Evolutionary conservation across 2,797 vertebrate species (phyloP), one percentile per base, ranked within the genome.

Genomic region (Apogon hyalosoma): DNA sequence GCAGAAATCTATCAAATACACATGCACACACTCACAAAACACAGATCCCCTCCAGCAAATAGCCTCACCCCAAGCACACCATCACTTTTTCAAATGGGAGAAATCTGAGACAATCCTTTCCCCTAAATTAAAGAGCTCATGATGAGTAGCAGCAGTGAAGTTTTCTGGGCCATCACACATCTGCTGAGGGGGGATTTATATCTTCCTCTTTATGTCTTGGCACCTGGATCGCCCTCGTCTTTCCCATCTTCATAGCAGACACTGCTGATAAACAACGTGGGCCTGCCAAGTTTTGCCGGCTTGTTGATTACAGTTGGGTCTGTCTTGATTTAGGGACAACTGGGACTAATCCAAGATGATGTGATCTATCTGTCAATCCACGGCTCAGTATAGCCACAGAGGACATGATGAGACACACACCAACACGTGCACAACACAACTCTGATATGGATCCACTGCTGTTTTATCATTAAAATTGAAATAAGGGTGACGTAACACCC

Each of bases 201-300:
- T 82, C 75, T 69, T 81, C 82, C 83, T 69, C 83, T 92, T 89
- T 88, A 85, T 85, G 86, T 85, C 84, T 85, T 90, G 90, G 90
- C 89, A 88, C 75, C 79, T 71, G 42, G 5, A 59, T 46, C 57
- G 41, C 45, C 61, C 71, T 80, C 72, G 13, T 68, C 73, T 78
- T 82, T 11, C 69, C 80, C 81, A 24, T 83, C 75, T 79, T 85
- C 77, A 79, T 77, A 75, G 81, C 79, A 8, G 76, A 28, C 24
- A 28, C 24, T 77, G 64, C 81, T 75, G 89, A 87, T 89, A 89
- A 92, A 91, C 88, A 91, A 85, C 80, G 1, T 36, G 11, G 21
- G 55, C 75, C 79, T 89, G 90, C 89, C 90, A 91, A 90, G 57
- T 84, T 86, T 72, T 63, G 61, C 48, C 66, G 2, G 78, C 68